Base-by-base conservation (phyloP, 2,888 invertebrate species). In the Cheilosia scutellata region DNA sequence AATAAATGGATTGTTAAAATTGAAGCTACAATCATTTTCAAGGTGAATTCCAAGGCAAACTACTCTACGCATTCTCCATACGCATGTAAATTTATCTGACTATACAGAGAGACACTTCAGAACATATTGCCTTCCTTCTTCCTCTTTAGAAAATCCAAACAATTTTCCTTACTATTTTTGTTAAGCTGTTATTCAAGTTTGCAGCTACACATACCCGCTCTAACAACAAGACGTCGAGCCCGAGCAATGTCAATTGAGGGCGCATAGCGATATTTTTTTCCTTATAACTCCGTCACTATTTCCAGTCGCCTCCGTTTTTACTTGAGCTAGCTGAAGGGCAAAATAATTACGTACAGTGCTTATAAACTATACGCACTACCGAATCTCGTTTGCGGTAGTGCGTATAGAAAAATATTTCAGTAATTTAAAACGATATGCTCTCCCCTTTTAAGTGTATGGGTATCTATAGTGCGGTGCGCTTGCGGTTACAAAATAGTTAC, bases 41-140 rank as follows among this genome's bases (percentile, higher is more conserved):
- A 77, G 86, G 82, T 86, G 76, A 77, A 77, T 82, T 72, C 31
- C 86, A 86, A 86, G 86, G 86, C 70, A 77, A 86, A 82, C 82
- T 31, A 62, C 55, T 86, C 76, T 77, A 86, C 80, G 86, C 86
- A 80, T 82, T 77, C 51, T 86, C 31, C 4, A 37, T 82, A 82
- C 86, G 82, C 72, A 86, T 74, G 62, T 77, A 68, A 78, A 70
- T 76, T 72, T 62, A 51, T 58, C 49, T 65, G 31, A 70, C 63
- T 33, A n/a, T n/a, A 33, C 60, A 63, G 27, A 51, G 57, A 57
- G 13, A 74, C 31, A 42, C 6, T 27, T 44, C 9, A 16, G 27
- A 13, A 11, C 25, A 70, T 79, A 70, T 75, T 42, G 53, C 83
- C 37, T 57, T 70, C 68, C 65, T 63, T 65, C 25, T 66, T 66